Conservation (phyloP, 2,797 vertebrate species). For the Gallinago nigripennis region DNA sequence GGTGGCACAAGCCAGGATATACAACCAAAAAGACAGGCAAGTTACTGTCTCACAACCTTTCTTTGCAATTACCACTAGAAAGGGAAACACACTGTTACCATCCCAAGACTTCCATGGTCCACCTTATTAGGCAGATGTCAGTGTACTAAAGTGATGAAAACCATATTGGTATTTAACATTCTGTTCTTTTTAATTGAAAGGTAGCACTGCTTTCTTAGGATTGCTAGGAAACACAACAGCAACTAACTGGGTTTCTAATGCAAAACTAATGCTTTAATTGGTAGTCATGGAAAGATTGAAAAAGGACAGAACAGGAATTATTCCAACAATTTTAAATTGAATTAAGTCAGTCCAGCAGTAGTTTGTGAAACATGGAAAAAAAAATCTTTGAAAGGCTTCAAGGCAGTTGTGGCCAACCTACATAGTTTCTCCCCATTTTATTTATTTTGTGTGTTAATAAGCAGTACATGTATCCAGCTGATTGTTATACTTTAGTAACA, state of each 20-base stretch:
- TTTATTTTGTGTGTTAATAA: not conserved
- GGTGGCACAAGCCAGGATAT: not conserved
- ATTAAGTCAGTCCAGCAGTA: not conserved
- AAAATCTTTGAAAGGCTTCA: not conserved
- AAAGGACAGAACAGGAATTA: not conserved
- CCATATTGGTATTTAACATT: not conserved
- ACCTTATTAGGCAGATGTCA: not conserved
- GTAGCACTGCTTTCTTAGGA: not conserved
- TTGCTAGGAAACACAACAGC: not conserved
- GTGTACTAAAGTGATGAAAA: not conserved
- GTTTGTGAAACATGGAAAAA: not conserved
- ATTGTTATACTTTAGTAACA: not conserved
- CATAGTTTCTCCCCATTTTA: not conserved
- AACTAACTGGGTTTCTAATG: not conserved
- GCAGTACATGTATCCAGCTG: not conserved
- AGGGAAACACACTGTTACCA: not conserved
- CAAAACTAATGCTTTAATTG: not conserved
- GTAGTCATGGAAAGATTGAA: not conserved
- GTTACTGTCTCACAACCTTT: not conserved
- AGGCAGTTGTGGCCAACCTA: not conserved
- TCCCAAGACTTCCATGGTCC: not conserved
- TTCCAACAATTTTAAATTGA: not conserved
- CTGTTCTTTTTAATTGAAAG: not conserved
- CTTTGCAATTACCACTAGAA: not conserved
- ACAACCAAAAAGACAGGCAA: not conserved